These are phyloP conservation scores for Rhipidura dahli DNA, from an alignment of 2,113 vertebrate genomes.

Conservation along the genomic window DNA sequence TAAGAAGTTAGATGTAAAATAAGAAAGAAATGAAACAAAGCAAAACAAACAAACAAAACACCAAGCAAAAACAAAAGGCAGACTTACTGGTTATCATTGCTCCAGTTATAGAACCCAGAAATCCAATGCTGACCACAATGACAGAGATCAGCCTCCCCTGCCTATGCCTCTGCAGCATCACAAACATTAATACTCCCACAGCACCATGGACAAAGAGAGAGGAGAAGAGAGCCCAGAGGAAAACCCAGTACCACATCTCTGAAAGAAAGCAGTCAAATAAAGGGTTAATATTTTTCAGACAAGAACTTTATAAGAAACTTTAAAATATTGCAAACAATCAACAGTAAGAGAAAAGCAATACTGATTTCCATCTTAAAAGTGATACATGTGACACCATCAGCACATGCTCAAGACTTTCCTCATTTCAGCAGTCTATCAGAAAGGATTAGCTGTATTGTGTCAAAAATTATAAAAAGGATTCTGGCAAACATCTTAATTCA, in stretches of 20 bases:
- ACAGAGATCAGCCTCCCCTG: constrained; percentile 92
- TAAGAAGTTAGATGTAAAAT: neutral
- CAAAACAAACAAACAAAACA: neutral
- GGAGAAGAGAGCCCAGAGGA: constrained; percentile 98
- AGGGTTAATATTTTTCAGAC: constrained; percentile 15
- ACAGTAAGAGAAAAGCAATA: neutral
- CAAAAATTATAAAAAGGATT: neutral
- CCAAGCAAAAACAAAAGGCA: neutral
- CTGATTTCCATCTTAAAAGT: neutral
- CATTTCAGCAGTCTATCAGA: neutral
- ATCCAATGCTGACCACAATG: constrained; percentile 90
- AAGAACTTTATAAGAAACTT: neutral
- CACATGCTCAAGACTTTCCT: neutral
- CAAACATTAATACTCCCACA: constrained; percentile 91
- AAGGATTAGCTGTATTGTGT: neutral
- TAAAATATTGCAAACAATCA: neutral
- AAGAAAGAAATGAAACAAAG: neutral
- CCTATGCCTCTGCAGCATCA: constrained; percentile 94
- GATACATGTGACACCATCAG: neutral
- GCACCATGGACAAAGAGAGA: constrained; percentile 94
- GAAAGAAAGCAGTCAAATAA: constrained; percentile 62
- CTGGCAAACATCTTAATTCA: neutral
- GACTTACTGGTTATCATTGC: constrained; percentile 97
- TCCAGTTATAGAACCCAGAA: constrained; percentile 91
- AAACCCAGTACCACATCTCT: constrained; percentile 99